A percentile compares a stretch with the other conserved stretches of the same genome.
These are phyloP conservation scores for Laterallus jamaicensis DNA, from an alignment of 2,113 vertebrate species.

Conservation along the genomic window DNA sequence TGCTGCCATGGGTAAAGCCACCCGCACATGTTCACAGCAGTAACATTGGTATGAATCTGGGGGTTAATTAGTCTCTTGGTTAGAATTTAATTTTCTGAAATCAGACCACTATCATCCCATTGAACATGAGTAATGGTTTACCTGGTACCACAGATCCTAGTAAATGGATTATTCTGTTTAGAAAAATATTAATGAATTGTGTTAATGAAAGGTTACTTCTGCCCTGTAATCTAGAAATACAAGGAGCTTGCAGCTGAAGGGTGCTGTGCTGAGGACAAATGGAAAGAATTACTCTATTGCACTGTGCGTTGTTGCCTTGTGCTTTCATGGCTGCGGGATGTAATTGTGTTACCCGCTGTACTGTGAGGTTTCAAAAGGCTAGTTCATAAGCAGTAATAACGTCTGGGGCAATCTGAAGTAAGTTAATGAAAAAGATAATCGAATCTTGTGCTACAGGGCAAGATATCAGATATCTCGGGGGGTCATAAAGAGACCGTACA, in stretches of 20 bases:
- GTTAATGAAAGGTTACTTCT: neutral
- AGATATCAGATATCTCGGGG: constrained; percentile 25
- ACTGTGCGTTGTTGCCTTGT: neutral
- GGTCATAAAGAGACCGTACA: neutral
- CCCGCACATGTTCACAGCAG: neutral
- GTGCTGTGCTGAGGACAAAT: neutral
- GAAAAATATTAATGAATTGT: neutral
- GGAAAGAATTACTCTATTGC: neutral
- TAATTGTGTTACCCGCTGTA: constrained; percentile 28
- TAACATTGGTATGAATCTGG: neutral
- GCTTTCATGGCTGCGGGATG: neutral
- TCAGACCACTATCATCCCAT: fast-evolving
- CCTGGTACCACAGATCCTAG: neutral
- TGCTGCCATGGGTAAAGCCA: neutral
- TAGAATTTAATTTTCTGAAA: neutral
- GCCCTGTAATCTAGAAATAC: neutral
- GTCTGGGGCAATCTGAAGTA: constrained; percentile 59
- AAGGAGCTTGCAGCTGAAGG: neutral
- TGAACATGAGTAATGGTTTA: neutral
- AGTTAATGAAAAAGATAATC: constrained; percentile 66
- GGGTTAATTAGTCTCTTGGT: neutral
- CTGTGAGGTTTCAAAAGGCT: constrained; percentile 48
- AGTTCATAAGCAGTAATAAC: constrained; percentile 58
- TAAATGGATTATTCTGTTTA: neutral
- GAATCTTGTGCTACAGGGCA: constrained; percentile 36